A percentile compares a stretch with the other conserved stretches of the same genome.
Evolutionary conservation across 2,888 invertebrate species (phyloP).

Genomic region (Caenorhabditis sp.): DNA sequence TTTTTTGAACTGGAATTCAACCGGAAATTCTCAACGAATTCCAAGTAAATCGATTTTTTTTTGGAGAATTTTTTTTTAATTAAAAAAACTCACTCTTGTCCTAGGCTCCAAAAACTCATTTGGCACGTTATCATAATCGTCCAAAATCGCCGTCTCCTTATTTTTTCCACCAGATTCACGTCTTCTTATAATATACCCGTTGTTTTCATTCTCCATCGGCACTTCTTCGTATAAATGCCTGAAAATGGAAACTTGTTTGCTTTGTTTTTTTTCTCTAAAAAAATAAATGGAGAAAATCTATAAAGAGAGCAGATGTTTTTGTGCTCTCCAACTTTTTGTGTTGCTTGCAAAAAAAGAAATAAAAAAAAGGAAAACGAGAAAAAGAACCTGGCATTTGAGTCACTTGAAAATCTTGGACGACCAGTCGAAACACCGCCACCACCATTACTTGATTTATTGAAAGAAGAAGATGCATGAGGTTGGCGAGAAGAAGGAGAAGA

Average conservation of each 20-base stretch:
- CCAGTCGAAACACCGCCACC: not conserved
- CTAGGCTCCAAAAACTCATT: slow-evolving; percentile 22
- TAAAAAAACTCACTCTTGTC: not conserved
- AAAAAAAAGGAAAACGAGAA: not conserved
- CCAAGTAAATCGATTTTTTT: too few species aligned
- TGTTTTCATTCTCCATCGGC: slow-evolving; percentile 11
- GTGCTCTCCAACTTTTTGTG: not conserved
- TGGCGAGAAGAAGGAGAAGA: not conserved
- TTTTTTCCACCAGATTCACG: slow-evolving; percentile 1
- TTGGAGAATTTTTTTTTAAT: too few species aligned
- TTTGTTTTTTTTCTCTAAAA: slow-evolving; percentile 6
- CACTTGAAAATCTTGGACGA: slow-evolving; percentile 15
- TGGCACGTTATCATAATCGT: slow-evolving; percentile 41
- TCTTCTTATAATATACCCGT: slow-evolving; percentile 1
- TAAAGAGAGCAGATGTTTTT: not conserved
- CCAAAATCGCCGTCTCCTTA: slow-evolving; percentile 36
- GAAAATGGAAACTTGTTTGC: too few species aligned
- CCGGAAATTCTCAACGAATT: too few species aligned
- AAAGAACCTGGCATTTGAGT: slow-evolving; percentile 9
- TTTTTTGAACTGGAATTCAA: too few species aligned
- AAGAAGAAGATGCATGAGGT: not conserved
- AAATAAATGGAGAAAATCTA: not conserved
- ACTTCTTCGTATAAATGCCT: slow-evolving; percentile 43
- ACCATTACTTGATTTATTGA: not conserved
- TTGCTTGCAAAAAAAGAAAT: slow-evolving; percentile 5